These are phyloP conservation scores for Zhengitettix transpicula DNA, from an alignment of 2,888 invertebrate species.

Conservation along the genomic window DNA sequence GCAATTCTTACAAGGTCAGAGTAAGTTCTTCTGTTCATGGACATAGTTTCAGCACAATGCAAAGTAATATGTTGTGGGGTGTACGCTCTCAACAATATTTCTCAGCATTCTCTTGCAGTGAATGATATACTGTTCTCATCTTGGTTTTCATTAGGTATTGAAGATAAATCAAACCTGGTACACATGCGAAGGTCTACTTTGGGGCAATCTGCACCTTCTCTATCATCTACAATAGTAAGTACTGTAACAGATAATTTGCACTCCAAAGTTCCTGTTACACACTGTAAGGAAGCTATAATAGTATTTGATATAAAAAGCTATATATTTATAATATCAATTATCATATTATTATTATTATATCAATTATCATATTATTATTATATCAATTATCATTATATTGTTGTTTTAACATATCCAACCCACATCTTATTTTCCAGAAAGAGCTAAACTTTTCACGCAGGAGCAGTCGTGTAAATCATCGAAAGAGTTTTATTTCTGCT, in stretches of 20 bases:
- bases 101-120: no score
- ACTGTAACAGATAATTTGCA: background rate
- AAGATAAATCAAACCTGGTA: slow-evolving; percentile 54
- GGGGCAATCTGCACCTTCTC: slow-evolving; percentile 87
- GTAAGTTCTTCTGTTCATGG: no score
- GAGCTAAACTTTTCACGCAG: slow-evolving; percentile 33
- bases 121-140: no score
- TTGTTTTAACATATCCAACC: background rate
- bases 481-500: slow-evolving; percentile 57
- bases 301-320: background rate
- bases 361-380: no score
- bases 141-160: slow-evolving; percentile 18
- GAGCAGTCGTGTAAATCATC: slow-evolving; percentile 42
- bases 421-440: slow-evolving; percentile 21
- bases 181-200: slow-evolving; percentile 76
- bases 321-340: background rate
- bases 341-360: no score
- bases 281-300: no score
- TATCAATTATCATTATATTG: no score
- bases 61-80: no score
- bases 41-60: no score
- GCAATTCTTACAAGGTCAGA: no score
- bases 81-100: no score
- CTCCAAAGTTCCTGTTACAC: no score
- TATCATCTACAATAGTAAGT: slow-evolving; percentile 37